Evolutionary conservation across 2,888 invertebrate species (phyloP).

Genomic region (Acleris holmiana): DNA sequence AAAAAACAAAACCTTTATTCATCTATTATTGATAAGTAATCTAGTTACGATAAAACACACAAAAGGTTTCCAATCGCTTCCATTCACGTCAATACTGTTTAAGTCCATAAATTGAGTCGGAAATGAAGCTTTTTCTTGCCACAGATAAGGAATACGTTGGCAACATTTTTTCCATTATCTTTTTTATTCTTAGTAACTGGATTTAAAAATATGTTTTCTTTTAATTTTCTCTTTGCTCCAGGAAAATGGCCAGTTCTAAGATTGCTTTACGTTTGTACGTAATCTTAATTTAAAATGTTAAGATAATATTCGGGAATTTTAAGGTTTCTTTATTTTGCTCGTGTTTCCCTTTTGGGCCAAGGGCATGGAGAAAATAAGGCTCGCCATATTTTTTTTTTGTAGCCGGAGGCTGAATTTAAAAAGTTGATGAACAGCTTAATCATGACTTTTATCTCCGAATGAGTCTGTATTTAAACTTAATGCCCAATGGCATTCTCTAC

Average conservation of each 20-base stretch:
- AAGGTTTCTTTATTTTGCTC: slow-evolving; percentile 5
- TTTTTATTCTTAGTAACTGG: slow-evolving; percentile 23
- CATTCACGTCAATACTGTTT: slow-evolving; percentile 12
- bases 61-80: slow-evolving; percentile 17
- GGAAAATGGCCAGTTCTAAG: slow-evolving; percentile 24
- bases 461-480: no score
- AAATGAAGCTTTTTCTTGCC: slow-evolving; percentile 23
- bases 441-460: no score
- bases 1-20: neutral
- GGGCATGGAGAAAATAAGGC: neutral
- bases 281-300: slow-evolving; percentile 33
- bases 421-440: no score
- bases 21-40: neutral
- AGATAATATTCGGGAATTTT: slow-evolving; percentile 23
- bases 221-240: slow-evolving; percentile 27
- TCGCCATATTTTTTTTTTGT: no score
- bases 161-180: slow-evolving; percentile 32
- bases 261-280: slow-evolving; percentile 35
- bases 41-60: slow-evolving; percentile 1
- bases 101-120: slow-evolving; percentile 17
- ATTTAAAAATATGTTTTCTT: slow-evolving; percentile 33
- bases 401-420: no score
- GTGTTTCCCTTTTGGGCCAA: neutral
- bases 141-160: slow-evolving; percentile 23
- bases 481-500: no score